Evolutionary conservation across 2,888 invertebrate species (phyloP).

Genomic region (Aspidiotus rigidus): DNA sequence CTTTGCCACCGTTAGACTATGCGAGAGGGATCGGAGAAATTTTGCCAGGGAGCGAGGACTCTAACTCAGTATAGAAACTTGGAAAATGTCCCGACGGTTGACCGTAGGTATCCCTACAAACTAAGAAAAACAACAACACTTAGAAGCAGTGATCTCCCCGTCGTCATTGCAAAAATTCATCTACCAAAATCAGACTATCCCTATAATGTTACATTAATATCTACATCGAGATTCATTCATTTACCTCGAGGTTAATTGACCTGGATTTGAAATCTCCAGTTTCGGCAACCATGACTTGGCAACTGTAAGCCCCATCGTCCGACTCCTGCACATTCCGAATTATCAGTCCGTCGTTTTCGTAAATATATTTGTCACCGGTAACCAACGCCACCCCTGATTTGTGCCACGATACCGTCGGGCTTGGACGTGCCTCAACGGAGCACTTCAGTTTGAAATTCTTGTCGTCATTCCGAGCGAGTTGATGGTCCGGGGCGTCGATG

Average conservation of each 20-base stretch:
- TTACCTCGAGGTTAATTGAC: slow-evolving; percentile 69
- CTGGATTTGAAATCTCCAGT: slow-evolving; percentile 70
- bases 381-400: slow-evolving; percentile 63
- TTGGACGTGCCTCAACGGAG: slow-evolving; percentile 72
- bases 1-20: too few relatives aligned
- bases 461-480: slow-evolving; percentile 66
- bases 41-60: too few relatives aligned
- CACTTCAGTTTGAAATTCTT: slow-evolving; percentile 66
- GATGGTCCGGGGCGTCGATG: slow-evolving; percentile 73
- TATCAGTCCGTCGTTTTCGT: slow-evolving; percentile 63
- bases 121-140: too few relatives aligned
- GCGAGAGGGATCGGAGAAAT: too few relatives aligned
- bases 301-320: slow-evolving; percentile 79
- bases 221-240: neutral
- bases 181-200: neutral
- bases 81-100: too few relatives aligned
- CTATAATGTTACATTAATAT: neutral
- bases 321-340: slow-evolving; percentile 68
- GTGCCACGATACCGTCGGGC: slow-evolving; percentile 77
- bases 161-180: neutral
- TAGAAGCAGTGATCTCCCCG: too few relatives aligned
- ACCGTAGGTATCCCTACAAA: too few relatives aligned
- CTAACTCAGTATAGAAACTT: too few relatives aligned
- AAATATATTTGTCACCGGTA: slow-evolving; percentile 62
- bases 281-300: slow-evolving; percentile 66